Base-by-base conservation (phyloP, 2,113 vertebrate genomes). In the Siniperca knerii region DNA sequence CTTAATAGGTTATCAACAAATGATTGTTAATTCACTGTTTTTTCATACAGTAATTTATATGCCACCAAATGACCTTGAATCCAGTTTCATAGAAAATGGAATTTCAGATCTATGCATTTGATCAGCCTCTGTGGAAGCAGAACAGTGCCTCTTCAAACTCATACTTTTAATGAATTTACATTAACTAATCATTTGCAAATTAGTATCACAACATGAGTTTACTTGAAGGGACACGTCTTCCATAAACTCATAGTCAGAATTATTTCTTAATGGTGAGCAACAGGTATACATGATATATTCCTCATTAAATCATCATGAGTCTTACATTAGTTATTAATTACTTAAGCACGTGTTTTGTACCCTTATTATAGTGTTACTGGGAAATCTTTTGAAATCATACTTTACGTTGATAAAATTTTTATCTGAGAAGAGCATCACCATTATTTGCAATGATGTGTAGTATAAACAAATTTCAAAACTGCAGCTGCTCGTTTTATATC, bases 401-500 rank as follows among this genome's bases (percentile, higher is more conserved):
- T 42, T 20, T 3, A 58, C 4, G 67, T 9, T 67, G 7, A 66
- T 9, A 6, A 64, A 29, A 54, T 42, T 48, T 25, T 6, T 12
- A 65, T 72, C 13, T 44, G 4, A 37, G 33, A 72, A 50, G 23
- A 57, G 35, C 44, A 40, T 61, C 75, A 37, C 23, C 20, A 44
- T 50, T 42, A n/a, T 66, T 52, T 50, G 9, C 66, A 65, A 20
- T 23, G 37, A 79, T 46, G 11, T 74, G 37, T 35, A 50, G 16
- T 42, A 37, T 7, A 57, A 50, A 67, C 50, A 67, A 60, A 52
- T 57, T 67, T 25, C 35, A 3, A 9, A 20, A 21, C 57, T 40
- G 75, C 72, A 58, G 50, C n/a, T 77, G 50, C 6, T 75, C 18
- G 48, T 72, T 84, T 79, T 66, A 79, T 50, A 75, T 65, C 61